A percentile compares a stretch with the other conserved stretches of the same genome.
phyloP scores from a whole-genome alignment of 2,797 vertebrate species.

The Hippocampus kuda region DNA sequence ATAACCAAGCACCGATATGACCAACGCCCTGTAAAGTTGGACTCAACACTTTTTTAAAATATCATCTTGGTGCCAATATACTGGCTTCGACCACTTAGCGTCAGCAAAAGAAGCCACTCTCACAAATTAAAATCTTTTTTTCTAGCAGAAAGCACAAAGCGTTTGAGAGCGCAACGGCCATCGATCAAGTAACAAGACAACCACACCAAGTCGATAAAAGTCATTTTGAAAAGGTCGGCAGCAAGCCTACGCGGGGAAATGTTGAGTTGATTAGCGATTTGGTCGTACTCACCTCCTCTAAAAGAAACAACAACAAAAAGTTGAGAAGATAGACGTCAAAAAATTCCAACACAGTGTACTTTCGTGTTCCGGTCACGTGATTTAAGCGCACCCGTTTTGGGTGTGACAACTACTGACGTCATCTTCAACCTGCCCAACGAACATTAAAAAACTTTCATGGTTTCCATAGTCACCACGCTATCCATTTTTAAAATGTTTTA shows the following conservation, averaged over 20 bases:
- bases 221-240: neutral
- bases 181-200: neutral
- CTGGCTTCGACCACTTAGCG: neutral
- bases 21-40: conserved; percentile 43
- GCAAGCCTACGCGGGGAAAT: neutral
- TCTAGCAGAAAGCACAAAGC: neutral
- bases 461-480: no score
- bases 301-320: neutral
- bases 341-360: neutral
- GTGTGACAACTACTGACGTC: neutral
- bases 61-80: neutral
- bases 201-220: neutral
- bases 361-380: conserved; percentile 46
- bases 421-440: neutral
- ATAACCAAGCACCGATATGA: conserved; percentile 11
- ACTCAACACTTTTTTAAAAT: neutral
- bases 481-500: no score
- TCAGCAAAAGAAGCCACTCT: neutral
- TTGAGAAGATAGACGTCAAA: neutral
- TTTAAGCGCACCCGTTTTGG: conserved; percentile 36
- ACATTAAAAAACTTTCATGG: no score
- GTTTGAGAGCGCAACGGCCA: neutral
- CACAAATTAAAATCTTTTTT: neutral
- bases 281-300: neutral
- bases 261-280: neutral